phyloP scores from a whole-genome alignment of 2,888 invertebrate species.

The Norana najaformis region DNA sequence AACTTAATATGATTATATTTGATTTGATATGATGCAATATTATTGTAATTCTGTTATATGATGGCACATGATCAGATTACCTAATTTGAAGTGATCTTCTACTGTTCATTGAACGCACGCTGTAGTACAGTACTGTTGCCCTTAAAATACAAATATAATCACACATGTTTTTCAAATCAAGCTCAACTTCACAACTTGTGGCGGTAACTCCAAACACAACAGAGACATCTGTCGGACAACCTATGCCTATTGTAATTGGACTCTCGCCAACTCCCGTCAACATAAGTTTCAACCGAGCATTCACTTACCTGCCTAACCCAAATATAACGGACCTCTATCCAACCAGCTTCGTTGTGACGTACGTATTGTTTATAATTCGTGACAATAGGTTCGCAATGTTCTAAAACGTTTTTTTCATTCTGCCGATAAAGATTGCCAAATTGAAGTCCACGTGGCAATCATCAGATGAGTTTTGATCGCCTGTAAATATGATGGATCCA shows the following conservation, averaged over 20 bases:
- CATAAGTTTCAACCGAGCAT: neutral
- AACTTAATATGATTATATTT: too few species aligned
- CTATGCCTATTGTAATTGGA: neutral
- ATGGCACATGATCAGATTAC: too few species aligned
- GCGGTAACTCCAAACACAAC: neutral
- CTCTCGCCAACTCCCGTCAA: neutral
- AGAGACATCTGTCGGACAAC: neutral
- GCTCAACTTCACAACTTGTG: neutral
- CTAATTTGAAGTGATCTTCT: too few species aligned
- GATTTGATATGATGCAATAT: too few species aligned
- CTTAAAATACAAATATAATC: neutral
- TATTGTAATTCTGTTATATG: too few species aligned
- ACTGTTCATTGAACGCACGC: too few species aligned
- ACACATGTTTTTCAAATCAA: neutral
- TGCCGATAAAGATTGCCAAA: too few species aligned
- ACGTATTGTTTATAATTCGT: neutral
- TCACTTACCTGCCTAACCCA: neutral
- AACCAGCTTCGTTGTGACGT: neutral
- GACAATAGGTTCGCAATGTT: neutral
- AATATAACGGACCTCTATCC: neutral
- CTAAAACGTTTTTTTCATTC: too few species aligned
- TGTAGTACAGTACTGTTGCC: neutral
- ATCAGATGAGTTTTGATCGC: too few species aligned
- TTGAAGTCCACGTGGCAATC: too few species aligned
- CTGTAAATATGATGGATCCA: too few species aligned